Percentiles rank a stretch among this genome's conserved stretches.
phyloP scores from a whole-genome alignment of 2,888 invertebrate species.

The Tipula vernalis region DNA sequence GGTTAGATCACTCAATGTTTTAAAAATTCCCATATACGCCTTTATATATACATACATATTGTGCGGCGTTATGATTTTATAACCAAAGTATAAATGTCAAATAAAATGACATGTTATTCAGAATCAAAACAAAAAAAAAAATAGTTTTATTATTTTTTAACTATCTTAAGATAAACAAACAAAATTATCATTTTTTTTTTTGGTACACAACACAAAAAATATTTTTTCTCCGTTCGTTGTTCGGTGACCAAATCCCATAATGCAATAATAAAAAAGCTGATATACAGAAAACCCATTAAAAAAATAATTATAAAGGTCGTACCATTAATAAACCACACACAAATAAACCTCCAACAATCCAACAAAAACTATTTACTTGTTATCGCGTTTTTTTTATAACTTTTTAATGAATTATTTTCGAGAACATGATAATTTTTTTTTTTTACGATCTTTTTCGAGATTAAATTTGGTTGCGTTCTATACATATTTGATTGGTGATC shows the following conservation, averaged over 20 bases:
- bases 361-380: neutral
- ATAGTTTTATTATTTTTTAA: neutral
- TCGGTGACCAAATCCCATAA: neutral
- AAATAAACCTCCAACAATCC: neutral
- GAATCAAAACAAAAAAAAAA: neutral
- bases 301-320: neutral
- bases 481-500: neutral
- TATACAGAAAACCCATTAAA: neutral
- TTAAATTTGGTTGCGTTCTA: neutral
- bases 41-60: neutral
- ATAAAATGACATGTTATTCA: neutral
- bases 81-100: neutral
- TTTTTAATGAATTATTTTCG: conserved; percentile 4
- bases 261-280: neutral
- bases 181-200: neutral
- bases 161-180: neutral
- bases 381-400: neutral
- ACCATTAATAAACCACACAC: conserved; percentile 4
- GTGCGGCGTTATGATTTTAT: neutral
- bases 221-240: neutral
- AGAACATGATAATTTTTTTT: neutral
- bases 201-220: neutral
- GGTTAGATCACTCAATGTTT: neutral
- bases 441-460: neutral
- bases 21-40: neutral